A percentile compares a stretch with the other conserved stretches of the same genome.
Conservation (phyloP, 2,888 invertebrate genomes). For the Cataglyphis altisquamis region DNA sequence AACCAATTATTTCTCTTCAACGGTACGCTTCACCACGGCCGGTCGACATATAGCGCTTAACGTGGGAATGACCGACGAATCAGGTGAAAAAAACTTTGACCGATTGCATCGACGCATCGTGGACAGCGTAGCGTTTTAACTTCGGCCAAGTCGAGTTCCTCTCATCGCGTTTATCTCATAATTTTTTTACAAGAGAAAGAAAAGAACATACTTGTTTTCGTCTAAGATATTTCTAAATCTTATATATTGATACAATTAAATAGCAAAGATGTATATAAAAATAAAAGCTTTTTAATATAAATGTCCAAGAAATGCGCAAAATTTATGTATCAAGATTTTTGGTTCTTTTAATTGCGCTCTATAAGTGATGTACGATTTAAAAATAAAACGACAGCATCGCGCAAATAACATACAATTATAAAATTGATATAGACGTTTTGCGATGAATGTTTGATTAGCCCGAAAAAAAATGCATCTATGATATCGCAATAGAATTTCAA, state of each 20-base stretch:
- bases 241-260: background rate
- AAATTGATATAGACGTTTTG: background rate
- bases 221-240: background rate
- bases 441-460: background rate
- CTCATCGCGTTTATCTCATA: background rate
- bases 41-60: constrained; percentile 60
- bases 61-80: constrained; percentile 67
- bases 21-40: constrained; percentile 58
- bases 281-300: background rate
- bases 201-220: background rate
- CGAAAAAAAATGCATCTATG: background rate
- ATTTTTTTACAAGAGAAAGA: background rate
- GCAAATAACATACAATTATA: background rate
- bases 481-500: background rate
- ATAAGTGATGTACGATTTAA: background rate
- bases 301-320: background rate
- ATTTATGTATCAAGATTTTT: background rate
- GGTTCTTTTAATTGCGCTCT: background rate
- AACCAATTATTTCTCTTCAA: constrained; percentile 81
- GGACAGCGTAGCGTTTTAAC: background rate
- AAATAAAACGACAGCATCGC: background rate
- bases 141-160: background rate
- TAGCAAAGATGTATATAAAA: background rate
- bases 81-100: constrained; percentile 69
- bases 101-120: constrained; percentile 23